Evolutionary conservation across 2,888 invertebrate species (phyloP), one percentile per base, ranked within the genome.

Genomic region (Helobdella robusta): DNA sequence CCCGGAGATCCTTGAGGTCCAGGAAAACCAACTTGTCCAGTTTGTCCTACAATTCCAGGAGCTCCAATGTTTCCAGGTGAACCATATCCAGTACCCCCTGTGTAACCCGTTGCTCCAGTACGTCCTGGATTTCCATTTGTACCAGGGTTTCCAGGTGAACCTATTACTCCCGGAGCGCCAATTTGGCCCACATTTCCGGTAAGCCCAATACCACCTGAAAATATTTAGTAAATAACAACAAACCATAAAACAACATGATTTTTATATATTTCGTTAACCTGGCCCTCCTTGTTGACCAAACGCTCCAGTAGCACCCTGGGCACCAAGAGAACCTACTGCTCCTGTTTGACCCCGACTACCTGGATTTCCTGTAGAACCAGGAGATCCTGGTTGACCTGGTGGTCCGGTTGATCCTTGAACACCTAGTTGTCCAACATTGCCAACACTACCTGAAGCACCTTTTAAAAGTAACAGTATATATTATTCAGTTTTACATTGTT

Each of bases 91-190:
- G 36, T 34, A 28, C 25, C 23, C 28, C 62, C 62, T 25, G 62
- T 28, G 18, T 30, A 28, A 32, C 65, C 65, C 18, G 25, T 5
- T 28, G 46, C 28, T 11, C 65, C 65, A 20, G 34, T 23, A n/a
- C 3, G 20, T 40, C 65, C 65, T 11, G 59, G 15, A 46, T 23
- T n/a, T n/a, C 71, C 71, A 34, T 62, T 50, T 25, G 59, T 35
- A 20, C 71, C 72, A 1, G 67, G 32, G 28, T 20, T 23, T 46
- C 72, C 72, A 32, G 58, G 23, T 8, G 66, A 56, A 40, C 71
- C 70, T 8, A 61, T 32, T 4, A 36, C 56, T 48, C 68, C 68
- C 40, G 63, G 18, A 11, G 8, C 32, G 30, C 67, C 67, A 32
- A 34, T 28, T 35, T n/a, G n/a, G n/a, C n/a, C n/a, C n/a, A n/a